These are phyloP conservation scores for Meriones unguiculatus DNA, from an alignment of 2,113 vertebrate genomes.

Conservation along the genomic window DNA sequence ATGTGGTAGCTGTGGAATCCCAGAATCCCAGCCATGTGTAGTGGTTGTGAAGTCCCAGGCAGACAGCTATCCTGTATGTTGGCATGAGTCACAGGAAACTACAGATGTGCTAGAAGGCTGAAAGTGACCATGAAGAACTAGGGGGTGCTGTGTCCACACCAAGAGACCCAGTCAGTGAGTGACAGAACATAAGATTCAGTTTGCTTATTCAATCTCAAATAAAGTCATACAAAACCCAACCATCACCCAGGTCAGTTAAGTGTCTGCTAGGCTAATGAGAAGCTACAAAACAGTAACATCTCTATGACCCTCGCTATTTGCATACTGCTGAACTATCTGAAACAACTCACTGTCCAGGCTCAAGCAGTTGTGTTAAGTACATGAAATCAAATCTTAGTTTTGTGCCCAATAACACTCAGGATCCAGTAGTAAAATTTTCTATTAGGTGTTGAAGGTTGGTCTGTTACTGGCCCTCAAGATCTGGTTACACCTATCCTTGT, in stretches of 20 bases:
- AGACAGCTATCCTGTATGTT: not conserved
- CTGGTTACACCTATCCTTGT: too few species aligned
- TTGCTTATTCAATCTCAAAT: not conserved
- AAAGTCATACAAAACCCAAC: not conserved
- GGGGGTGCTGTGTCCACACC: too few species aligned
- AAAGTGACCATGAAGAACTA: not conserved
- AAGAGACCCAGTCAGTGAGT: not conserved
- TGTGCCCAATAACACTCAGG: not conserved
- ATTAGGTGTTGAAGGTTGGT: not conserved
- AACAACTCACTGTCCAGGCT: not conserved
- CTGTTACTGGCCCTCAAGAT: too few species aligned
- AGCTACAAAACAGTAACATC: not conserved
- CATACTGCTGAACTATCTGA: not conserved
- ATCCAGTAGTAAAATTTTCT: not conserved
- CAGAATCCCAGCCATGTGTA: not conserved
- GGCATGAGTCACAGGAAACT: not conserved
- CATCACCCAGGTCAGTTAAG: not conserved
- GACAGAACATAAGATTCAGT: not conserved
- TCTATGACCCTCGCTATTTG: not conserved
- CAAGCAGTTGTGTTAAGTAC: not conserved
- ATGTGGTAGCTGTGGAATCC: not conserved
- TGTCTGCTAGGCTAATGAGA: not conserved
- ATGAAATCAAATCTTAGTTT: not conserved
- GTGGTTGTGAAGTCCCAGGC: not conserved
- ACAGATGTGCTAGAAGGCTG: not conserved